Evolutionary conservation across 2,888 invertebrate species (phyloP).

Genomic region (Teinopalpus imperialis): DNA sequence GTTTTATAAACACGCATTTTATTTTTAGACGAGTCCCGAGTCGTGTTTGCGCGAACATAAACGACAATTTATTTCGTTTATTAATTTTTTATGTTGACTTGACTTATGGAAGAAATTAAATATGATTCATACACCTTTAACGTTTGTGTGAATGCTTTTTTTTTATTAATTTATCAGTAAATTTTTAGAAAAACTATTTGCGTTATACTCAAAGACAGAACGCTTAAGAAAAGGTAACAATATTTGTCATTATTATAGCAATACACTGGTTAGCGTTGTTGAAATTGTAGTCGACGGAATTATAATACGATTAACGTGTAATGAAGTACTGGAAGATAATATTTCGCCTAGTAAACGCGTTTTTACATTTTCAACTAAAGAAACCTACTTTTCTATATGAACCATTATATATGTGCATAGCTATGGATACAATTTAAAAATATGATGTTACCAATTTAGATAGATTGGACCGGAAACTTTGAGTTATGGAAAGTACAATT

Average conservation of each 20-base stretch:
- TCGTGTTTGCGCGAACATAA: neutral
- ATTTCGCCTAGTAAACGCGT: conserved; percentile 1
- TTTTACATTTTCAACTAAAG: too few species aligned
- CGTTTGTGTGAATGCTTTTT: too few species aligned
- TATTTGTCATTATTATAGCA: conserved; percentile 3
- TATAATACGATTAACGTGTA: conserved; percentile 6
- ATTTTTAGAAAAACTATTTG: too few species aligned
- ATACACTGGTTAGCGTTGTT: conserved; percentile 2
- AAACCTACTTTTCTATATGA: too few species aligned
- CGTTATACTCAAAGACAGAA: too few species aligned
- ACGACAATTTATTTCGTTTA: neutral
- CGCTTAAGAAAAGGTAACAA: neutral
- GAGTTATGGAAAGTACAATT: conserved; percentile 15
- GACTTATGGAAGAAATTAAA: too few species aligned
- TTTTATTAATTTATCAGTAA: too few species aligned
- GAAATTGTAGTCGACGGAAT: neutral
- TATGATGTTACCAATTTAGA: conserved; percentile 17
- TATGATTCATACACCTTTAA: too few species aligned
- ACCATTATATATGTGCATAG: too few species aligned
- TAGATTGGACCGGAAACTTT: conserved; percentile 16
- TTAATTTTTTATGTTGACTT: too few species aligned
- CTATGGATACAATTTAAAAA: conserved; percentile 10
- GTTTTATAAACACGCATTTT: conserved; percentile 20
- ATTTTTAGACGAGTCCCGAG: conserved; percentile 13
- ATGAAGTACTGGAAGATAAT: conserved; percentile 11